Evolutionary conservation across 2,113 vertebrate genomes (phyloP).

Genomic region (Cololabis saira): DNA sequence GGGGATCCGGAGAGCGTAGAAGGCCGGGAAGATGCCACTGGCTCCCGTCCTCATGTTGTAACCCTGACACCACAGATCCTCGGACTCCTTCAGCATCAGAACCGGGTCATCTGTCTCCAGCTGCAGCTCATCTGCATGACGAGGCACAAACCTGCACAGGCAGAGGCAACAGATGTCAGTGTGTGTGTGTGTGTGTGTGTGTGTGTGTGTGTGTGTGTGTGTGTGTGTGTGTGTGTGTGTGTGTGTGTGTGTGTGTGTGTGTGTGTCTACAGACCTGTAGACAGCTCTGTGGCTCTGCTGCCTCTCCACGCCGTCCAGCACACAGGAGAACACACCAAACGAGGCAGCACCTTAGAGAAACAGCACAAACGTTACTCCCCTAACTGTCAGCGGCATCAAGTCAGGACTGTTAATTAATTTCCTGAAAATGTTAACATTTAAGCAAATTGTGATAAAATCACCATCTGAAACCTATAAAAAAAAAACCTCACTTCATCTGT

Average conservation of each 20-base stretch:
- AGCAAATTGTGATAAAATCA: too few relatives aligned
- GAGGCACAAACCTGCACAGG: slow-evolving; percentile 89
- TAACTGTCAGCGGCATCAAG: neutral
- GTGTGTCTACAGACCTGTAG: slow-evolving; percentile 75
- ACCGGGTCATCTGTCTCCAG: slow-evolving; percentile 93
- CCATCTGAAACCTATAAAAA: too few relatives aligned
- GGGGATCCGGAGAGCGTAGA: slow-evolving; percentile 88
- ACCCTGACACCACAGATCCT: slow-evolving; percentile 95
- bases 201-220: neutral
- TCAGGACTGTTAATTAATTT: neutral
- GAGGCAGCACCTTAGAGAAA: slow-evolving; percentile 87
- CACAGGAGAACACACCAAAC: slow-evolving; percentile 94
- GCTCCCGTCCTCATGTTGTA: slow-evolving; percentile 97
- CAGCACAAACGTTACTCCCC: slow-evolving; percentile 10
- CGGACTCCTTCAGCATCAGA: slow-evolving; percentile 89
- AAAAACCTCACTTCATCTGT: too few relatives aligned
- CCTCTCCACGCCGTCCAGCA: slow-evolving; percentile 90
- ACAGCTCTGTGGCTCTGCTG: slow-evolving; percentile 94
- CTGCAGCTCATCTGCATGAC: slow-evolving; percentile 92
- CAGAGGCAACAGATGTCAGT: neutral
- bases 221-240: slow-evolving; percentile 1
- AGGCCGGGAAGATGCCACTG: slow-evolving; percentile 92
- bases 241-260: slow-evolving; percentile 17
- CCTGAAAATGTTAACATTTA: too few relatives aligned
- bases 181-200: neutral